Evolutionary conservation across 2,888 invertebrate species (phyloP).

Genomic region (Spilosoma lubricipeda): DNA sequence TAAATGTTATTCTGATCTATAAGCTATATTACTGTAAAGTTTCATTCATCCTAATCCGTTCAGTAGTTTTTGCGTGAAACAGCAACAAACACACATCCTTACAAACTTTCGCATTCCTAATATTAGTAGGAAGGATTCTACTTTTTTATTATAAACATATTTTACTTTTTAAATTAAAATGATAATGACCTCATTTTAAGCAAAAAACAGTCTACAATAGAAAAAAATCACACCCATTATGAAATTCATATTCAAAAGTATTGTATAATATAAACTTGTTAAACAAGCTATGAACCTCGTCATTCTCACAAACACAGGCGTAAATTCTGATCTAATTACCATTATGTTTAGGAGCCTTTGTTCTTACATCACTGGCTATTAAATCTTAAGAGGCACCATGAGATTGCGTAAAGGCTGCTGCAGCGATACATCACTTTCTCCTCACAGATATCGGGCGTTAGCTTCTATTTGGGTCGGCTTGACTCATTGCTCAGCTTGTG

Average conservation of each 20-base stretch:
- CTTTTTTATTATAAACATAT: too few species aligned
- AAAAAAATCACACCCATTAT: constrained; percentile 6
- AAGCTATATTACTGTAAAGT: too few species aligned
- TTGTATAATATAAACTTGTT: constrained; percentile 12
- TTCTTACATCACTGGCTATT: constrained; percentile 59
- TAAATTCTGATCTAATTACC: constrained; percentile 62
- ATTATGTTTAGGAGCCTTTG: constrained; percentile 53
- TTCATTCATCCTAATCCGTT: too few species aligned
- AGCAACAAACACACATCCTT: too few species aligned
- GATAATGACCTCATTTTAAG: constrained; percentile 3
- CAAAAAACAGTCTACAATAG: constrained; percentile 1
- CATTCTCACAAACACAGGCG: constrained; percentile 42
- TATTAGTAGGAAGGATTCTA: too few species aligned
- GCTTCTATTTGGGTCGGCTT: constrained; percentile 74
- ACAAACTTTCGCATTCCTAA: too few species aligned
- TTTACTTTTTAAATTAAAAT: background rate
- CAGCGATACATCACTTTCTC: constrained; percentile 82
- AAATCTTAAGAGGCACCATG: constrained; percentile 53
- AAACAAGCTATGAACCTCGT: constrained; percentile 13
- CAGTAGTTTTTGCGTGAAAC: too few species aligned
- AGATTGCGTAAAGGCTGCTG: constrained; percentile 71
- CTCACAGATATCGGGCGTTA: constrained; percentile 67
- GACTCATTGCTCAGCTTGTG: constrained; percentile 72
- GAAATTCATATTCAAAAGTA: constrained; percentile 7
- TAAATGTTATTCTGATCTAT: too few species aligned